Evolutionary conservation across 2,888 invertebrate genomes (phyloP).

Genomic region (Ormia ochracea): DNA sequence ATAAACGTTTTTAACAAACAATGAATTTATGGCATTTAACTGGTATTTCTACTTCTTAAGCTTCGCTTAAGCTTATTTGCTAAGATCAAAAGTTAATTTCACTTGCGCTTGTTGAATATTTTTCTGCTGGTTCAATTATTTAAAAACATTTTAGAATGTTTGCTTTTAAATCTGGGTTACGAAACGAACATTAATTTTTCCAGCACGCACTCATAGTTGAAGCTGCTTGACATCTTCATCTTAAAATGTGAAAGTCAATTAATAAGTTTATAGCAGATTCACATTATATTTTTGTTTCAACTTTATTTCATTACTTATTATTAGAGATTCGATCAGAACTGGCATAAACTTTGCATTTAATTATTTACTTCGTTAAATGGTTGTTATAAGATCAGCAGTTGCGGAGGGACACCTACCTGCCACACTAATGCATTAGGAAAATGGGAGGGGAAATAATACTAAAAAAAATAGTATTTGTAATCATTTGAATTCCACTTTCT

Average conservation of each 20-base stretch:
- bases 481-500: no score
- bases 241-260: not conserved
- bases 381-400: no score
- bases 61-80: not conserved
- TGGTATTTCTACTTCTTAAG: constrained; percentile 23
- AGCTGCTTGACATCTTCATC: no score
- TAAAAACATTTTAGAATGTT: not conserved
- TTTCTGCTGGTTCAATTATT: not conserved
- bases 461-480: no score
- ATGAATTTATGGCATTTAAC: constrained; percentile 25
- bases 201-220: no score
- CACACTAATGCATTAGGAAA: no score
- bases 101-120: constrained; percentile 35
- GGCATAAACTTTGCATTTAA: no score
- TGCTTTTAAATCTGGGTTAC: constrained; percentile 14
- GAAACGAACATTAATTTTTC: not conserved
- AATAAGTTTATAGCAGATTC: not conserved
- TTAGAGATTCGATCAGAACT: no score
- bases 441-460: no score
- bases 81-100: constrained; percentile 40
- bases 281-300: not conserved
- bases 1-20: not conserved
- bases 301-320: no score
- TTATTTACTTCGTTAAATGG: no score
- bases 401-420: no score